Evolutionary conservation across 2,113 vertebrate genomes (phyloP), one percentile per base, ranked within the genome.

Genomic region (Mungos mungo): DNA sequence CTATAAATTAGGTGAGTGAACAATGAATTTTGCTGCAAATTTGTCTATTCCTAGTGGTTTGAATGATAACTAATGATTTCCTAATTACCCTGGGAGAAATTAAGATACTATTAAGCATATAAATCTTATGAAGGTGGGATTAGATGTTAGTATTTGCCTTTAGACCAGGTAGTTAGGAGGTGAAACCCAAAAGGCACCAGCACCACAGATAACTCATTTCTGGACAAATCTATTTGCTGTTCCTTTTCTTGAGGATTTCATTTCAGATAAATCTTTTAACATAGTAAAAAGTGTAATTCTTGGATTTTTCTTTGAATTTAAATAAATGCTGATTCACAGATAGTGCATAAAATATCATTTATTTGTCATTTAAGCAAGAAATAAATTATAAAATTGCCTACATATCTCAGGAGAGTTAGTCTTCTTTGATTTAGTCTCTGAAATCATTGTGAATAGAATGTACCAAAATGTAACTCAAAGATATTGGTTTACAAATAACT

Each of bases 201-300:
- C 11, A 90, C 11, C 35, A 74, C 23, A 60, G 60, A 27, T 25
- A 80, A 65, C 29, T 84, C 29, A 5, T 52, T 77, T 92, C 19
- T 52, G 9, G 88, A 83, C 27, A 92, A 87, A 71, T 69, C 2
- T 57, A n/a, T 66, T 88, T 88, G 71, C 50, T 88, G 1, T 93
- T 71, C 12, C 18, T 47, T 93, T 94, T 84, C 76, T 50, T 69
- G 33, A 85, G 84, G 54, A 96, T 92, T 96, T 76, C 7, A 88
- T 93, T 93, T 88, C 72, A 93, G 74, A 91, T 86, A 81, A 47
- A 50, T 1, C 6, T 82, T 91, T 86, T 52, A 77, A 54, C 3
- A 83, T 38, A 68, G 16, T 63, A 90, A 90, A 65, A 87, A 63
- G 38, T 38, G 5, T 69, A 79, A 96, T 66, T 93, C 35, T 79